Evolutionary conservation across 2,113 vertebrate species (phyloP).

Genomic region (Theristicus caerulescens): DNA sequence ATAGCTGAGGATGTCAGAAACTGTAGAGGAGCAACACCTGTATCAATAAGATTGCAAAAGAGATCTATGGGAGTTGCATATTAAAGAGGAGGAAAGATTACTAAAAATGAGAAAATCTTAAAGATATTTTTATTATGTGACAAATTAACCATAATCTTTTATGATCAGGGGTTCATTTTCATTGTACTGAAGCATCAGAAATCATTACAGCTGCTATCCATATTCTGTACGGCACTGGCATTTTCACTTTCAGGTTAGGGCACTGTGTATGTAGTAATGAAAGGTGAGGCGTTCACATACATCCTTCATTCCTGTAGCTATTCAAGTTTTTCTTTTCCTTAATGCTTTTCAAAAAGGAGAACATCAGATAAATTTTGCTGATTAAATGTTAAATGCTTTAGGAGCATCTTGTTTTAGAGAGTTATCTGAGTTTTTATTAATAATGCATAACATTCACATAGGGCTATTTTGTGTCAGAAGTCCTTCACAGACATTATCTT

Average conservation of each 20-base stretch:
- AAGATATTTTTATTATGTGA: conserved; percentile 6
- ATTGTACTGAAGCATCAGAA: neutral
- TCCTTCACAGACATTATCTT: neutral
- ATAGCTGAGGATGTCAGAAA: neutral
- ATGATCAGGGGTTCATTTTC: neutral
- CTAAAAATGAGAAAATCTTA: neutral
- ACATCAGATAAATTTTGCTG: conserved; percentile 6
- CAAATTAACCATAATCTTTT: conserved; percentile 19
- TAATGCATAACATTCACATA: neutral
- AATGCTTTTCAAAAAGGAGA: neutral
- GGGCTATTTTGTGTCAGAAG: neutral
- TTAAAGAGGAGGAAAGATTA: neutral
- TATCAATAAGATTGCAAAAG: neutral
- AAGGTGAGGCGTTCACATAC: neutral
- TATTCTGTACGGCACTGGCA: neutral
- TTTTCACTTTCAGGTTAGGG: conserved; percentile 11
- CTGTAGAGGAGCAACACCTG: rapidly evolving
- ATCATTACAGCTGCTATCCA: neutral
- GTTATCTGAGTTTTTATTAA: conserved; percentile 7
- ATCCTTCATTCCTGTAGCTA: neutral
- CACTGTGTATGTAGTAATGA: neutral
- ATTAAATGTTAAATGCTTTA: conserved; percentile 19
- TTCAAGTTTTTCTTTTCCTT: neutral
- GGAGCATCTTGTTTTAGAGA: neutral
- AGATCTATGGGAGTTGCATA: neutral